Evolutionary conservation across 2,113 vertebrate genomes (phyloP), one percentile per base, ranked within the genome.

Genomic region (Phyllopteryx taeniolatus): DNA sequence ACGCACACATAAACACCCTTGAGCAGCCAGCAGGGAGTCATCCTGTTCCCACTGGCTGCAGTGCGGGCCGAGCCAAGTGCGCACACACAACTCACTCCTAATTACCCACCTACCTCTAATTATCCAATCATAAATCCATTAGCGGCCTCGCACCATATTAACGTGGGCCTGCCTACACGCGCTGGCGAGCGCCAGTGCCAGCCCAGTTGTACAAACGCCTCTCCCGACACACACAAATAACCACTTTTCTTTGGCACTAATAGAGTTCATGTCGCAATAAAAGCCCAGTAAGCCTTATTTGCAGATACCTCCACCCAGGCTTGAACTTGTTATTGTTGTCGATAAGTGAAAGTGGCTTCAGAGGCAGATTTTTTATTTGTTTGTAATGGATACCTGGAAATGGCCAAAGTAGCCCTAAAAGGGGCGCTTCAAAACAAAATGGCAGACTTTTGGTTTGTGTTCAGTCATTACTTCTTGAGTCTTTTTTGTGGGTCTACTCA

Each of bases 61-160:
- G 78, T 75, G 76, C 67, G 70, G 81, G 78, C 31, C 27, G 47
- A 79, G 83, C 84, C 86, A 81, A 86, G 89, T 83, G 20, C 7
- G 44, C 20, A 4, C 63, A 46, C 85, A 86, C 84, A 83, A 54
- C 68, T 69, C 85, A 82, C 83, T 84, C 85, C 86, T 91, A 92
- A 92, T 91, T 89, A 92, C 83, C 85, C 88, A 88, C 91, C 89
- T 92, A 91, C 90, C 88, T 86, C 90, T 92, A 92, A 93, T 93
- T 91, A 93, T 92, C 91, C 91, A 92, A 93, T 93, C 91, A 91
- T 91, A 90, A 91, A 93, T 85, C 91, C 91, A 93, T 93, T 92
- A 93, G 89, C 92, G 87, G 90, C 79, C 91, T 93, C 86, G 88
- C 92, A 92, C 91, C 91, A 90, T 91, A 91, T 92, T 93, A 92